Evolutionary conservation across 92 coral and sea anemone genomes (phyloP).

Genomic region (Micromussa lordhowensis): DNA sequence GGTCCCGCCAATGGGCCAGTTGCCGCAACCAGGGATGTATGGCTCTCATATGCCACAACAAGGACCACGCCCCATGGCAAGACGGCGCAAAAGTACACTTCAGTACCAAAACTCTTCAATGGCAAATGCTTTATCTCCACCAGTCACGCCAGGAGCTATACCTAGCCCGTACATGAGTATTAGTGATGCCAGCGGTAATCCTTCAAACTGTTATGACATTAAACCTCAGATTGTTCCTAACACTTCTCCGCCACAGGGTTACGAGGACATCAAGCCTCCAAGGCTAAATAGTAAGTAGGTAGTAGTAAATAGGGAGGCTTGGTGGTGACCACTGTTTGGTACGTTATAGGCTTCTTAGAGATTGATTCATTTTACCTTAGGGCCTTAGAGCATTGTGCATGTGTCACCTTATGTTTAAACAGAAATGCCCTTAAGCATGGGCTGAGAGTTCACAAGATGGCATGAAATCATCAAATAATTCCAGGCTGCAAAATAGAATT

Average conservation of each 20-base stretch:
- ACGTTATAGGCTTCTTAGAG: neutral
- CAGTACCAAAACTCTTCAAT: constrained; percentile 72
- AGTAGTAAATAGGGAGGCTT: neutral
- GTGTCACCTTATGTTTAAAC: neutral
- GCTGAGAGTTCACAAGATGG: neutral
- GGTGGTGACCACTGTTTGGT: neutral
- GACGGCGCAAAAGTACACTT: constrained; percentile 65
- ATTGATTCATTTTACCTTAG: no score
- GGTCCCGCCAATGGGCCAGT: constrained; percentile 65
- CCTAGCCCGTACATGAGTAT: constrained; percentile 88
- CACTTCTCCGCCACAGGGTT: constrained; percentile 73
- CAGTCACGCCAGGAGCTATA: constrained; percentile 71
- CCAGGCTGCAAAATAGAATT: neutral
- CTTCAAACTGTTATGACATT: constrained; percentile 66
- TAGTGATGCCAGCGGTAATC: constrained; percentile 57
- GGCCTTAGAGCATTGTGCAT: neutral
- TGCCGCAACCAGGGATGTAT: constrained; percentile 75
- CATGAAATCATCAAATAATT: no score
- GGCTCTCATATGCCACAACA: constrained; percentile 36
- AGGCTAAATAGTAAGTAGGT: constrained; percentile 55
- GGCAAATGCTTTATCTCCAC: constrained; percentile 84
- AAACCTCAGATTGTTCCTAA: constrained; percentile 67
- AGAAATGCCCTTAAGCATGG: neutral
- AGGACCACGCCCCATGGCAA: constrained; percentile 30
- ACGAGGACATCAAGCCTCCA: constrained; percentile 85